phyloP scores from a whole-genome alignment of 2,888 invertebrate species.

The Polyommatus iphigenia region DNA sequence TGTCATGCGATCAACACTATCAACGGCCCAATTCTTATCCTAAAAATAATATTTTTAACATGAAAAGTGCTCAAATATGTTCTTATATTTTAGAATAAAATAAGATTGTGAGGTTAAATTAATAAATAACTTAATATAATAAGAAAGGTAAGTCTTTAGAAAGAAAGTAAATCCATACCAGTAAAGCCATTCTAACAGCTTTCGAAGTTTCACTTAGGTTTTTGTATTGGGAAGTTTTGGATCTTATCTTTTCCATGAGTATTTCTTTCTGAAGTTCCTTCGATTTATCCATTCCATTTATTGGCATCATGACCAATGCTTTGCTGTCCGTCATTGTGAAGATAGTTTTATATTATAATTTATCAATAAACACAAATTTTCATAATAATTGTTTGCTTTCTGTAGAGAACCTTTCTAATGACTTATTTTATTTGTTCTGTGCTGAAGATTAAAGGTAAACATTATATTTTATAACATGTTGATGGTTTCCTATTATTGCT shows the following conservation, averaged over 20 bases:
- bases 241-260: constrained; percentile 94
- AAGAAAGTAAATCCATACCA: constrained; percentile 78
- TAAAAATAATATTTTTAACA: constrained; percentile 53
- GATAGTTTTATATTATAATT: constrained; percentile 39
- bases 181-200: constrained; percentile 90
- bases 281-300: constrained; percentile 67
- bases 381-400: not conserved
- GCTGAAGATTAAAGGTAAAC: not conserved
- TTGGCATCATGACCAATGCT: constrained; percentile 57
- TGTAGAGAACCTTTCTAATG: constrained; percentile 13
- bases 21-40: constrained; percentile 94
- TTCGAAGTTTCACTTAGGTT: constrained; percentile 93
- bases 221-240: constrained; percentile 90
- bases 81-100: not conserved
- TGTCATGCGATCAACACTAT: constrained; percentile 90
- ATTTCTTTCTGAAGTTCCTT: constrained; percentile 87
- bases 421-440: not conserved
- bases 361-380: constrained; percentile 46
- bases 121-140: not conserved
- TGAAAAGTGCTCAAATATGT: not conserved
- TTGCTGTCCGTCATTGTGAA: constrained; percentile 63
- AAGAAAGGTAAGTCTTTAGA: not conserved
- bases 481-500: not conserved
- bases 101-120: not conserved
- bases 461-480: not conserved